phyloP scores from a whole-genome alignment of 1,140 invertebrate species.

The Zaprionus inermis region DNA sequence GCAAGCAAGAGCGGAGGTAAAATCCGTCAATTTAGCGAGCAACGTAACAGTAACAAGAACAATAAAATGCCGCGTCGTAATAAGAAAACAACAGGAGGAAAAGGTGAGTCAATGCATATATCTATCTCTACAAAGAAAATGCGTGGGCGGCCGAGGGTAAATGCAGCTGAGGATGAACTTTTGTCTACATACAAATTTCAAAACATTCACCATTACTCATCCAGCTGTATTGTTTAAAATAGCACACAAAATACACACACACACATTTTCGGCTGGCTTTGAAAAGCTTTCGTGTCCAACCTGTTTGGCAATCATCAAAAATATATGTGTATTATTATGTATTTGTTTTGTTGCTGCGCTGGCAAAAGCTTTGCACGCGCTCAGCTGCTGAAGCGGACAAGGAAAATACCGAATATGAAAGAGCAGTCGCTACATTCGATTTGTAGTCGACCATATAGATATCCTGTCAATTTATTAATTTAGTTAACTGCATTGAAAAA shows the following conservation, averaged over 20 bases:
- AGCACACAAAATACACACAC: conserved; percentile 26
- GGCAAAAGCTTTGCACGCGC: conserved; percentile 75
- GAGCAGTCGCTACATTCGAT: neutral
- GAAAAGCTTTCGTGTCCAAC: conserved; percentile 64
- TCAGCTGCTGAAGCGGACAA: conserved; percentile 60
- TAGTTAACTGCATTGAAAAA: too few species aligned
- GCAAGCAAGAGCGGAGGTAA: conserved; percentile 35
- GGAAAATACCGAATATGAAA: conserved; percentile 23
- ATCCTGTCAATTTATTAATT: neutral
- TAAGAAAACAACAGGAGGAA: conserved; percentile 73
- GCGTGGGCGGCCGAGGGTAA: conserved; percentile 13
- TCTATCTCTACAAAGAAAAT: conserved; percentile 2
- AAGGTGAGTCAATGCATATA: conserved; percentile 66
- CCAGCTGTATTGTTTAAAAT: conserved; percentile 20
- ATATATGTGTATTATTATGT: conserved; percentile 24
- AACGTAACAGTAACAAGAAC: conserved; percentile 50
- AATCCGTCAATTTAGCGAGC: conserved; percentile 46
- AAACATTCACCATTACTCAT: conserved; percentile 59
- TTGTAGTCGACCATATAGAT: neutral
- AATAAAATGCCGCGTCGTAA: conserved; percentile 79
- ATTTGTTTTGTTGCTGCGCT: conserved; percentile 65
- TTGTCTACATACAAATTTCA: neutral
- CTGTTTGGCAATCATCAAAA: conserved; percentile 75
- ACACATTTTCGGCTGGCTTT: conserved; percentile 47
- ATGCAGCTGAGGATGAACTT: neutral